Conservation (phyloP, 2,888 invertebrate species). For the Eremobia ochroleuca region DNA sequence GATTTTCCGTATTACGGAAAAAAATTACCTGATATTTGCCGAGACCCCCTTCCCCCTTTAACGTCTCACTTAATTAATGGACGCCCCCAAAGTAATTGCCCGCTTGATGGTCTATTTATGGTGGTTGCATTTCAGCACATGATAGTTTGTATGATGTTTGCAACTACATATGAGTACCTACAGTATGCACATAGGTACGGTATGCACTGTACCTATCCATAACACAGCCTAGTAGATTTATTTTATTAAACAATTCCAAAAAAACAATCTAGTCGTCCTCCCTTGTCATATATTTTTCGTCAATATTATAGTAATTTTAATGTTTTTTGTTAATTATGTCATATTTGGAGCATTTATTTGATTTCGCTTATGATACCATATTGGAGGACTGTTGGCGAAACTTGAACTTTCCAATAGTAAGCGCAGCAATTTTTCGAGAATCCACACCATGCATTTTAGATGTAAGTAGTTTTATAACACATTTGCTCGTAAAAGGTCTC, state of each 20-base stretch:
- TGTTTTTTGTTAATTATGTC: constrained; percentile 85
- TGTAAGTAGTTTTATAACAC: constrained; percentile 83
- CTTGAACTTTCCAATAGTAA: constrained; percentile 76
- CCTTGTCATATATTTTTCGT: constrained; percentile 74
- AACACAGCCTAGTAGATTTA: constrained; percentile 79
- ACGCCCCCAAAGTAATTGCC: background rate
- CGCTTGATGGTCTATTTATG: background rate
- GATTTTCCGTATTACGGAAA: too few relatives aligned
- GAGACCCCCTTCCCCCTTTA: too few relatives aligned
- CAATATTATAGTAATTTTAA: constrained; percentile 73
- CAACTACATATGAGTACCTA: background rate
- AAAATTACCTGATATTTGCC: too few relatives aligned
- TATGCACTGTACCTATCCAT: background rate
- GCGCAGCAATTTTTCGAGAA: constrained; percentile 79
- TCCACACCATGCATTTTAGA: constrained; percentile 76
- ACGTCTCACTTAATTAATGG: too few relatives aligned
- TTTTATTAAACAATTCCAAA: constrained; percentile 75
- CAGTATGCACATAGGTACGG: background rate
- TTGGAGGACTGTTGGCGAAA: constrained; percentile 66
- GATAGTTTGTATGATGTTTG: background rate
- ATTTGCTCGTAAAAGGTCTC: too few relatives aligned
- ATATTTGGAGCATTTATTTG: constrained; percentile 83
- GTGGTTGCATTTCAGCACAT: background rate
- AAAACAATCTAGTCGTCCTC: constrained; percentile 80
- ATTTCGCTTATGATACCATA: constrained; percentile 68